Evolutionary conservation across 2,797 vertebrate genomes (phyloP), one percentile per base, ranked within the genome.

Genomic region (Eurystomus glaucurus): DNA sequence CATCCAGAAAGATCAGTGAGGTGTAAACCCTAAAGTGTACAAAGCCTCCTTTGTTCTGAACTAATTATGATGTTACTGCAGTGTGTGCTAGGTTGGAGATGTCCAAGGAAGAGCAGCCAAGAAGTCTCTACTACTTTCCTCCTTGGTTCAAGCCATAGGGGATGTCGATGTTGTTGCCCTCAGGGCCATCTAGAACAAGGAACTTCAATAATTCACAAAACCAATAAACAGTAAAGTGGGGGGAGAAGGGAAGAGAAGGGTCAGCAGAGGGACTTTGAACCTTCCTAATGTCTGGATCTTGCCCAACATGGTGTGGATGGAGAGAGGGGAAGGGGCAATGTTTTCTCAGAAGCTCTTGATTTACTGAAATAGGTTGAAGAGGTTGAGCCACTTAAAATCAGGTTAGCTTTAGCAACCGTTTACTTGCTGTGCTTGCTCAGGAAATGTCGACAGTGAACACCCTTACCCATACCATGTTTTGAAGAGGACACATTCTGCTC

Each of bases 321-420:
- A 82, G 35, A 3, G 58, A 3, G 58, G 74, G 70, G 60, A 94
- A 77, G 52, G 45, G 58, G 37, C 54, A 85, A 4, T 1, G 4
- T 65, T 96, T 96, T 92, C 93, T 90, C 94, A 93, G 95, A 94
- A 96, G n/a, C 57, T 83, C 64, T 85, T 5, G 0, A n/a, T 95
- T 96, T 96, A 85, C 88, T 95, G 93, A 93, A 94, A 94, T 43
- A 87, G 78, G 84, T 83, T 95, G 61, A 94, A 96, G 84, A 87
- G 84, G 57, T 61, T 93, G 74, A 95, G 69, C 84, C 88, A 51
- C 68, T 89, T 87, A 50, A 93, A 94, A 93, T 96, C 75, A 57
- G 45, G 68, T 96, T 94, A 96, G 64, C 64, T 92, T 80, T 61
- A 83, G 90, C 20, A 54, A 80, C 80, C 37, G 26, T 57, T 77